Percentiles rank a stretch among this genome's conserved stretches.
These are phyloP conservation scores for Sebastes nivosus DNA, from an alignment of 2,797 vertebrate species.

Conservation along the genomic window DNA sequence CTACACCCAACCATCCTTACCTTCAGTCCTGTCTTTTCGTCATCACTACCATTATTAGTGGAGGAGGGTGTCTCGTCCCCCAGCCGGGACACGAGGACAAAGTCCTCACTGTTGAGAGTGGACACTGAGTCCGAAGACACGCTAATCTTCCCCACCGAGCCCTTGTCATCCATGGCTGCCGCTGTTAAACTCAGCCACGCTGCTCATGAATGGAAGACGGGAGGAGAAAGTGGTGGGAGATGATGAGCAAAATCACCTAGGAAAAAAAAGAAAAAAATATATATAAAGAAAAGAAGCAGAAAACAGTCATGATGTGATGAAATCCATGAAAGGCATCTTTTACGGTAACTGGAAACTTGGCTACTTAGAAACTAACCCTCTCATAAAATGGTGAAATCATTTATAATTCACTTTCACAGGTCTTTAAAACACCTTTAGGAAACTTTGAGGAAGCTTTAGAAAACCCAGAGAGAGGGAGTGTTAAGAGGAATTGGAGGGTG, in stretches of 20 bases:
- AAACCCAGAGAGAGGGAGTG: neutral
- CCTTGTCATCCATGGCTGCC: constrained; percentile 98
- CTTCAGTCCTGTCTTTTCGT: constrained; percentile 99
- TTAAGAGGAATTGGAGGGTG: neutral
- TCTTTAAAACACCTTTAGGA: constrained; percentile 5
- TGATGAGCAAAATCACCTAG: constrained; percentile 88
- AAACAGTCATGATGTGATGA: constrained; percentile 73
- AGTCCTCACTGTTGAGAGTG: constrained; percentile 99
- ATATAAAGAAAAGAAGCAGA: constrained; percentile 62
- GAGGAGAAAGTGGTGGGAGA: constrained; percentile 76
- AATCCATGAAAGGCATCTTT: constrained; percentile 61
- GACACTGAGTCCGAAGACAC: constrained; percentile 99
- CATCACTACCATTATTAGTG: constrained; percentile 98
- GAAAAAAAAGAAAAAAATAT: constrained; percentile 68
- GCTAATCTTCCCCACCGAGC: constrained; percentile 99
- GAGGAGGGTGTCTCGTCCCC: constrained; percentile 98
- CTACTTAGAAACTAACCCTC: neutral
- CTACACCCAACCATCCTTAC: constrained; percentile 86
- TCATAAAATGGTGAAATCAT: neutral
- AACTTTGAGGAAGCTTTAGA: constrained; percentile 1
- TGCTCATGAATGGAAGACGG: constrained; percentile 84
- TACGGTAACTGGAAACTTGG: constrained; percentile 24
- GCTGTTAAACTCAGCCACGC: constrained; percentile 88
- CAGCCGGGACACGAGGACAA: constrained; percentile 99
- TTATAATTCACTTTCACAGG: neutral